Evolutionary conservation across 1,140 invertebrate species (phyloP).

Genomic region (Steinernema feltiae): DNA sequence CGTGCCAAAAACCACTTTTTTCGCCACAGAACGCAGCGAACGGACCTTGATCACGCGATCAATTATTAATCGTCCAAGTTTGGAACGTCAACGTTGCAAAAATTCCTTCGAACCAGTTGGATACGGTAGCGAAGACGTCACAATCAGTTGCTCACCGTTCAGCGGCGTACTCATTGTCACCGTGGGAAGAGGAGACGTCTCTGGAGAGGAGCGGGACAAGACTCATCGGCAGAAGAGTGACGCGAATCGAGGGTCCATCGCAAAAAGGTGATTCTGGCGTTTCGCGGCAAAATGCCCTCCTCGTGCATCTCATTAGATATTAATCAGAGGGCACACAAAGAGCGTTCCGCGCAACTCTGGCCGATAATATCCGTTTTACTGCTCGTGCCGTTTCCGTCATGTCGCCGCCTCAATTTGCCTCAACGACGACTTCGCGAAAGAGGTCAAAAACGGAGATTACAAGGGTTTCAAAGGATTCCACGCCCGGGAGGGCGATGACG

Average conservation of each 20-base stretch:
- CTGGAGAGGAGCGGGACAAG: neutral
- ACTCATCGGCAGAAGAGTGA: neutral
- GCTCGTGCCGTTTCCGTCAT: neutral
- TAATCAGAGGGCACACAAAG: neutral
- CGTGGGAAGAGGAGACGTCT: neutral
- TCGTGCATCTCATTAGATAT: conserved; percentile 12
- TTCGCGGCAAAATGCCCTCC: neutral
- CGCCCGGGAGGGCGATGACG: no score
- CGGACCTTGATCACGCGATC: no score
- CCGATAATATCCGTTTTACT: neutral
- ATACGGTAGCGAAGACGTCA: neutral
- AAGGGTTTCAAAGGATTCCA: no score
- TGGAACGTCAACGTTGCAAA: no score
- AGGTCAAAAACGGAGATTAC: no score
- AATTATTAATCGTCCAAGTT: no score
- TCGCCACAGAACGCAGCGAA: no score
- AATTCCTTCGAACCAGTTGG: neutral
- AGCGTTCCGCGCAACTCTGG: neutral
- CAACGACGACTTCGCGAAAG: no score
- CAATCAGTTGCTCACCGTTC: neutral
- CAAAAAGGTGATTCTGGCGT: neutral
- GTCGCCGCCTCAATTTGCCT: neutral
- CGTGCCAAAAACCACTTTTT: no score
- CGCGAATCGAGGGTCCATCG: neutral
- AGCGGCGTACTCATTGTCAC: neutral